Percentiles rank a stretch among this genome's conserved stretches.
Evolutionary conservation across 2,113 vertebrate genomes (phyloP).

Genomic region (Nettapus auritus): DNA sequence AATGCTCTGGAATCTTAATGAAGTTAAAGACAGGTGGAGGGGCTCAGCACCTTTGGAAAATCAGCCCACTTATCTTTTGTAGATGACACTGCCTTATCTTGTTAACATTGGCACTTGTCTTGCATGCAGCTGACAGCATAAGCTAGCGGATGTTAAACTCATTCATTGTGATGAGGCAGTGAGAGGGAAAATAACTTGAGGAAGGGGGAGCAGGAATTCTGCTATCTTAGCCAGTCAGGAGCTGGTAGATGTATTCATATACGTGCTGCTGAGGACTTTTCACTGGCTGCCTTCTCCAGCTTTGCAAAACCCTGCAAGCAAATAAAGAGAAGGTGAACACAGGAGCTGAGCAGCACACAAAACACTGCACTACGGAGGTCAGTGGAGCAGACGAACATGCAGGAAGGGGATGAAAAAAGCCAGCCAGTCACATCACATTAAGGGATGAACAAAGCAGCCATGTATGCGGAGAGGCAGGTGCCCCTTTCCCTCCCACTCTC

Average conservation of each 20-base stretch:
- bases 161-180: not conserved
- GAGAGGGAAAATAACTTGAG: not conserved
- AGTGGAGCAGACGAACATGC: not conserved
- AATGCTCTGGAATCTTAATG: not conserved
- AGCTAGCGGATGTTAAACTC: not conserved
- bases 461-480: fast-evolving
- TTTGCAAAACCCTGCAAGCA: conserved; percentile 13
- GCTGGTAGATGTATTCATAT: not conserved
- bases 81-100: not conserved
- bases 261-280: not conserved
- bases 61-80: not conserved
- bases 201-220: not conserved
- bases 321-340: not conserved
- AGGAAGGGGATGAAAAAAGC: not conserved
- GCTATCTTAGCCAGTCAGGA: not conserved
- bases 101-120: not conserved
- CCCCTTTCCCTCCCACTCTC: not conserved
- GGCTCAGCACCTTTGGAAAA: not conserved
- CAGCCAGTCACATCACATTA: not conserved
- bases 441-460: not conserved
- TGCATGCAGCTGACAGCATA: not conserved
- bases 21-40: not conserved
- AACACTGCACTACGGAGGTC: not conserved
- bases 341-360: not conserved
- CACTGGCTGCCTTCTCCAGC: not conserved